A percentile compares a stretch with the other conserved stretches of the same genome.
These are phyloP conservation scores for Leptopterna dolabrata DNA, from an alignment of 2,888 invertebrate genomes.

Conservation along the genomic window DNA sequence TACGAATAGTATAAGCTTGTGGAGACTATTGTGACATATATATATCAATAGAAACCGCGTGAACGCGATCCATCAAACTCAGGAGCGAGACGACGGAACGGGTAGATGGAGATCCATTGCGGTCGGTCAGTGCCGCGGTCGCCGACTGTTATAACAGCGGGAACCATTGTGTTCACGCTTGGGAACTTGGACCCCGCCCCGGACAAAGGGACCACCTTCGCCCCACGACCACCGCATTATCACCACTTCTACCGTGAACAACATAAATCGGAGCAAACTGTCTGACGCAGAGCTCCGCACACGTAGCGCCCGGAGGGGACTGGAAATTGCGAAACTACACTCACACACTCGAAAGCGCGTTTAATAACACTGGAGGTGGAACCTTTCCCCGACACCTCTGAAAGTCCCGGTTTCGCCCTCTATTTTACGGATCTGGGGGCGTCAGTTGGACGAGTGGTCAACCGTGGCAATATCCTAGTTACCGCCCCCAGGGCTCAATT, in stretches of 20 bases:
- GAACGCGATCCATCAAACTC: neutral
- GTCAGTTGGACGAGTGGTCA: conserved; percentile 31
- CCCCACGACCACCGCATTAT: conserved; percentile 27
- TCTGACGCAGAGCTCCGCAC: neutral
- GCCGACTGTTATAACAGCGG: conserved; percentile 1
- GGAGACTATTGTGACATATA: neutral
- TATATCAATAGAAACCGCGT: neutral
- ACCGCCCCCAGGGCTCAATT: conserved; percentile 10
- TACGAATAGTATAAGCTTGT: too few species aligned
- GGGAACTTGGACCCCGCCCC: neutral
- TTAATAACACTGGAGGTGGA: conserved; percentile 53
- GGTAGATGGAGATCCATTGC: neutral
- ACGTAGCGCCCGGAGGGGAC: neutral
- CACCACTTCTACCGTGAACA: conserved; percentile 32
- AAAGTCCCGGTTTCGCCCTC: neutral
- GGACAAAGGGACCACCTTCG: conserved; percentile 31
- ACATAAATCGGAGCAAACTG: conserved; percentile 21
- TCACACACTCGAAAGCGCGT: conserved; percentile 21
- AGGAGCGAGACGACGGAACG: neutral
- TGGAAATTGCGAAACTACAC: neutral
- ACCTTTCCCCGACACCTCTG: neutral
- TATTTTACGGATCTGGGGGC: neutral
- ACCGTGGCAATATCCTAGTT: conserved; percentile 21
- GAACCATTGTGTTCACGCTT: neutral
- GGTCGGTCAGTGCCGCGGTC: neutral